phyloP scores from a whole-genome alignment of 2,797 vertebrate species.

The Sarcophilus harrisii region DNA sequence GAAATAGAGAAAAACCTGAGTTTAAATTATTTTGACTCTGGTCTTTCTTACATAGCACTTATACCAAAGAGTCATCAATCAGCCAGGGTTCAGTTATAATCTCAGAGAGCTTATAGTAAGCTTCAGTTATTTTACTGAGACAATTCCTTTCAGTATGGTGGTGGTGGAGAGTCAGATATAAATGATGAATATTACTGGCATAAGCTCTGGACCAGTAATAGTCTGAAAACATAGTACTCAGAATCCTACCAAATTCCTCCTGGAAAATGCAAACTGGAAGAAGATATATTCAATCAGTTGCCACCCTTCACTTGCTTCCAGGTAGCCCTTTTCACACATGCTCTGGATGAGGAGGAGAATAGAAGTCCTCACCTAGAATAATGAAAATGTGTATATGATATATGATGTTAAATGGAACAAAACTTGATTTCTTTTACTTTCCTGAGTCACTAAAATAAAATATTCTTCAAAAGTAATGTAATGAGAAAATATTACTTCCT shows the following conservation, averaged over 20 bases:
- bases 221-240: not conserved
- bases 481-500: not conserved
- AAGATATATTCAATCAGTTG: conserved; percentile 76
- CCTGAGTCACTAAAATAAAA: not conserved
- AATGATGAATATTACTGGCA: not conserved
- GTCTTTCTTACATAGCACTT: not conserved
- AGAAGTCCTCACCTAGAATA: conserved; percentile 66
- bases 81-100: not conserved
- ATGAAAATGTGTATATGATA: not conserved
- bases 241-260: conserved; percentile 67
- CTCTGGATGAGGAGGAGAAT: conserved; percentile 74
- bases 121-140: not conserved
- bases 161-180: not conserved
- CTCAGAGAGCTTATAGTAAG: not conserved
- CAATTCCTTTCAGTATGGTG: not conserved
- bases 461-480: not conserved
- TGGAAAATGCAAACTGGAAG: conserved; percentile 64
- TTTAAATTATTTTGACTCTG: not conserved
- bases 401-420: not conserved
- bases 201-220: not conserved
- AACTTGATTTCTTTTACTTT: not conserved
- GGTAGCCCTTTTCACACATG: conserved; percentile 76
- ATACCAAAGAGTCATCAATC: not conserved
- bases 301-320: conserved; percentile 77
- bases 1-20: not conserved